Conservation (phyloP, 2,797 vertebrate genomes). For the Rhinella marina region DNA sequence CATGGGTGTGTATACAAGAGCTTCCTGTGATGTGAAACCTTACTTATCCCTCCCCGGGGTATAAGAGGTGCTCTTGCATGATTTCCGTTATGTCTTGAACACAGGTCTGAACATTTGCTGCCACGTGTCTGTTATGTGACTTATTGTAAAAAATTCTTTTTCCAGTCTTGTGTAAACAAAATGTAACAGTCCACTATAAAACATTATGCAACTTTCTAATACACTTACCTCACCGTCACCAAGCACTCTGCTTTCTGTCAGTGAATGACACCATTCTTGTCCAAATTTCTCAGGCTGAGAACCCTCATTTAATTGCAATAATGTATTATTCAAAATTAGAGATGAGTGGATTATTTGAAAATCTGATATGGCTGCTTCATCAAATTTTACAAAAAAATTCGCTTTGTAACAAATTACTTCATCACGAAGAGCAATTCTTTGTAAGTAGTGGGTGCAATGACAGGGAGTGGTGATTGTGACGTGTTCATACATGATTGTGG, state of each 20-base stretch:
- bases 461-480: no score
- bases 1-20: slow-evolving; percentile 34
- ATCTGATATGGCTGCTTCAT: no score
- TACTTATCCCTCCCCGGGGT: neutral
- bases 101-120: slow-evolving; percentile 4
- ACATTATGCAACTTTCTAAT: neutral
- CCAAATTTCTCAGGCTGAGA: neutral
- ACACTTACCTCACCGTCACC: neutral
- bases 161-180: neutral
- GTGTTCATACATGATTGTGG: no score
- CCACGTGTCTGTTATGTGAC: slow-evolving; percentile 19
- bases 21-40: slow-evolving; percentile 15
- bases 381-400: no score
- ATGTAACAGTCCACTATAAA: neutral
- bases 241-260: neutral
- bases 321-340: neutral
- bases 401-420: no score
- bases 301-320: neutral
- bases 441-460: no score
- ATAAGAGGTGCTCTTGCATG: slow-evolving; percentile 4
- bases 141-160: neutral
- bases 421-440: no score
- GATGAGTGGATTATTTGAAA: no score
- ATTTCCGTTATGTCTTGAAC: neutral
- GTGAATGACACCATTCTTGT: neutral